Evolutionary conservation across 2,888 invertebrate species (phyloP), one percentile per base, ranked within the genome.

Genomic region (Calliphora vomitoria): DNA sequence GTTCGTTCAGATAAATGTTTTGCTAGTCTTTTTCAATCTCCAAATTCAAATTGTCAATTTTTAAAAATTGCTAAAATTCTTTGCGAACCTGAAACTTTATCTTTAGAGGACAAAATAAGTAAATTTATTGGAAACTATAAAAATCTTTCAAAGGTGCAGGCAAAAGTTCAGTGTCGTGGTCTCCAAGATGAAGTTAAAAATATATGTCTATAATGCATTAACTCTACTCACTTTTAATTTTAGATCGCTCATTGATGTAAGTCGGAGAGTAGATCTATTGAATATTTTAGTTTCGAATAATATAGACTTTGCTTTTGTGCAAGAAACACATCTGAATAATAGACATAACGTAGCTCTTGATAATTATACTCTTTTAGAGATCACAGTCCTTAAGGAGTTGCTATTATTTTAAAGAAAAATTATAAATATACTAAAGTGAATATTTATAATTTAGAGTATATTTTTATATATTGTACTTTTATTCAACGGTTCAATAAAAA

Each of bases 141-240:
- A 55, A 38, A 35, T 13, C 31, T 64, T 6, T 50, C 62, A 53
- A 20, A 10, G 31, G 71, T 38, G 18, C 53, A 66, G 25, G 79
- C n/a, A 10, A 64, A 20, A 41, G 18, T 53, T 13, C 15, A 58
- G 10, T 68, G 66, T 44, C 55, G 25, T 41, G 13, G 13, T 31
- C 79, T 79, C 15, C 41, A 68, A 41, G 10, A 2, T 25, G 55
- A 79, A 35, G 25, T 66, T 3, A 41, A 41, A 15, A 8, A 53
- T 4, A n/a, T 68, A 58, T 68, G 79, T 6, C 38, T 68, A 55
- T 79, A 79, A 68, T 41, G n/a, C 11, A 41, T 58, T 79, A 5
- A 72, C 31, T 72, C 55, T 50, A 35, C 18, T 72, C 15, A 35
- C 35, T 4, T 72, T 72, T 55, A 60, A 74, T 44, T 47, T 74